Base-by-base conservation (phyloP, 2,113 vertebrate species). In the Lamprotornis superbus region DNA sequence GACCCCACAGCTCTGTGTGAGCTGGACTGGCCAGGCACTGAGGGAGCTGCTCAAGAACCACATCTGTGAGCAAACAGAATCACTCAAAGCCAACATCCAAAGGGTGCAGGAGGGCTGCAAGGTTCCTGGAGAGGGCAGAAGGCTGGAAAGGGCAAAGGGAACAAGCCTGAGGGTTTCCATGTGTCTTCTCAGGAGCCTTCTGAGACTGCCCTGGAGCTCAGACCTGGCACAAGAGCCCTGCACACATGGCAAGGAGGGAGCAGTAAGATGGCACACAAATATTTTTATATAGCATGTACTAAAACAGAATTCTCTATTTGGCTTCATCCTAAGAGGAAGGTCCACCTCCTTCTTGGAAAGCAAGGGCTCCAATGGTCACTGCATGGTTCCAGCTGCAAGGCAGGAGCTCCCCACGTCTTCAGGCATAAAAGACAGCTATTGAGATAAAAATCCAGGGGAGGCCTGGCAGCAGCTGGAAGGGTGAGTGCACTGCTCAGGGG, bases 1-100 rank as follows among this genome's bases (percentile, higher is more conserved):
- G 31, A 33, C 22, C n/a, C 21, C 16, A 24, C 18, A 61, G 28
- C 65, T 67, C 70, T 49, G 52, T 2, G 11, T 19, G 83, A 90
- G 33, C 52, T 69, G 24, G 4, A 65, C 31, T 8, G 23, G 35
- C 46, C 1, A 4, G n/a, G 35, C 40, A 22, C 10, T 21, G 25
- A 69, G 55, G 25, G 33, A 73, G 23, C 52, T 83, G 74, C 56
- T n/a, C 60, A 19, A 22, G 65, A 59, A 79, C 12, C 9, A 2
- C 57, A 19, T 25, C 67, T 59, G 35, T 0, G 1, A 83, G 50
- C 0, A 0, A 84, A 25, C 6, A 40, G 10, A 53, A 25, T 1
- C 7, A 22, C 57, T 35, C 47, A 71, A 40, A 82, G 39, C 12
- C 63, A 35, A 30, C 1, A 0, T 16, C 28, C 7, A 1, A 24